A percentile compares a stretch with the other conserved stretches of the same genome.
These are phyloP conservation scores for Steatocranus sp. DNA, from an alignment of 2,797 vertebrate genomes.

Conservation along the genomic window DNA sequence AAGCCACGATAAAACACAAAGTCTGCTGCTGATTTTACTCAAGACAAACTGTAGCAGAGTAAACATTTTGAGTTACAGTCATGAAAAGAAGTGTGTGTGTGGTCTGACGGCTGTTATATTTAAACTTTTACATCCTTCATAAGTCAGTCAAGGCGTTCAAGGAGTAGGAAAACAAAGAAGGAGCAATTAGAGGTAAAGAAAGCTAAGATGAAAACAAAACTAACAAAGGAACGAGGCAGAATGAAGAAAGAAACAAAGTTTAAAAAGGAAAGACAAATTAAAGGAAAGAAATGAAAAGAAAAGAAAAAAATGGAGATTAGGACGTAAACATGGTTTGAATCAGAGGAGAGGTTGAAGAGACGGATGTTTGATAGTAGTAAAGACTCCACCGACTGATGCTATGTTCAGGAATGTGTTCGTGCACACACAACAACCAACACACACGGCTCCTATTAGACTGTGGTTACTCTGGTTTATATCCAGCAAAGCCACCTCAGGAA, in stretches of 20 bases:
- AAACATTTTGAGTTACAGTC: constrained; percentile 24
- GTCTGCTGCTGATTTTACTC: constrained; percentile 8
- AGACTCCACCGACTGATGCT: constrained; percentile 55
- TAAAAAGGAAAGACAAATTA: neutral
- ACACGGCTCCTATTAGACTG: constrained; percentile 69
- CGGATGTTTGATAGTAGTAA: constrained; percentile 56
- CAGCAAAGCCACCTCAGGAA: constrained; percentile 52
- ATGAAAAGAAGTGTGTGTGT: constrained; percentile 25
- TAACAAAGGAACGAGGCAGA: neutral
- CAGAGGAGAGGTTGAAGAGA: constrained; percentile 47
- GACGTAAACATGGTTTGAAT: constrained; percentile 69
- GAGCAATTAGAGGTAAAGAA: neutral
- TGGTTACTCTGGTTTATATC: constrained; percentile 64
- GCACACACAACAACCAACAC: constrained; percentile 46
- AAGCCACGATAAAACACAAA: neutral
- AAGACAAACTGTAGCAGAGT: constrained; percentile 20
- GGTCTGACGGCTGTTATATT: constrained; percentile 18
- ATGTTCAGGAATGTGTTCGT: constrained; percentile 58
- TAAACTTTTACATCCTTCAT: neutral
- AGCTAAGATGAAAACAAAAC: neutral
- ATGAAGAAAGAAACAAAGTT: neutral
- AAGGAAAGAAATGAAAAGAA: neutral
- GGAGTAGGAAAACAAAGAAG: neutral
- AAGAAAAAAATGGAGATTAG: neutral
- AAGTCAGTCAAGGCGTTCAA: neutral